These are phyloP conservation scores for Epinotia nisella DNA, from an alignment of 2,888 invertebrate genomes.

Conservation along the genomic window DNA sequence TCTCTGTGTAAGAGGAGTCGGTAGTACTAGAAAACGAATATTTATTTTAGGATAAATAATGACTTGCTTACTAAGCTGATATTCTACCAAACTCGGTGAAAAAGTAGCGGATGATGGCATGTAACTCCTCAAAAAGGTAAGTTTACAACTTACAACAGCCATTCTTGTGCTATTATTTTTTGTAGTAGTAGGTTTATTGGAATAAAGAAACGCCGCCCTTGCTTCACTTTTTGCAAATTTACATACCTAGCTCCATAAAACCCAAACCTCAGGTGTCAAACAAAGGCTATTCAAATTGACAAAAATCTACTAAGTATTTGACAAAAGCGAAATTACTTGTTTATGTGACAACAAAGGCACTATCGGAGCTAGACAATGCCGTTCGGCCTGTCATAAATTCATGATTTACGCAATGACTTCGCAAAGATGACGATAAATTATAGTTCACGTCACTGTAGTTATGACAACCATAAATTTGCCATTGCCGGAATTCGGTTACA, in stretches of 20 bases:
- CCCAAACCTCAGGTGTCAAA: conserved; percentile 50
- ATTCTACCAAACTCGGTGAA: neutral
- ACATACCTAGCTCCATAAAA: conserved; percentile 29
- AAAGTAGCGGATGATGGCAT: neutral
- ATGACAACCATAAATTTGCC: conserved; percentile 54
- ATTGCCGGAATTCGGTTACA: conserved; percentile 25
- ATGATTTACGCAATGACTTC: conserved; percentile 83
- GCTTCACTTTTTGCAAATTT: conserved; percentile 33
- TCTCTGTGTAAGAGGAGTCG: neutral
- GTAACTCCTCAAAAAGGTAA: neutral
- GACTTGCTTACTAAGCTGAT: neutral
- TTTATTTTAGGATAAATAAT: neutral
- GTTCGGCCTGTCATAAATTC: conserved; percentile 79
- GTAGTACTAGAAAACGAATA: neutral
- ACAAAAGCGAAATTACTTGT: conserved; percentile 65
- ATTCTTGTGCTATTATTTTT: neutral
- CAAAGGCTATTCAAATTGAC: conserved; percentile 47
- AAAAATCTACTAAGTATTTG: conserved; percentile 52
- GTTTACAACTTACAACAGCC: neutral
- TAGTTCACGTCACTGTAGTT: conserved; percentile 73
- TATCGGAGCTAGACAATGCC: conserved; percentile 71
- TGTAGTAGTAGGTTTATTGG: neutral
- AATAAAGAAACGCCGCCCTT: neutral
- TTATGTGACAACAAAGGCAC: conserved; percentile 67
- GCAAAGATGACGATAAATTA: conserved; percentile 81